Base-by-base conservation (phyloP, 2,113 vertebrate genomes). In the Halichoeres trimaculatus region DNA sequence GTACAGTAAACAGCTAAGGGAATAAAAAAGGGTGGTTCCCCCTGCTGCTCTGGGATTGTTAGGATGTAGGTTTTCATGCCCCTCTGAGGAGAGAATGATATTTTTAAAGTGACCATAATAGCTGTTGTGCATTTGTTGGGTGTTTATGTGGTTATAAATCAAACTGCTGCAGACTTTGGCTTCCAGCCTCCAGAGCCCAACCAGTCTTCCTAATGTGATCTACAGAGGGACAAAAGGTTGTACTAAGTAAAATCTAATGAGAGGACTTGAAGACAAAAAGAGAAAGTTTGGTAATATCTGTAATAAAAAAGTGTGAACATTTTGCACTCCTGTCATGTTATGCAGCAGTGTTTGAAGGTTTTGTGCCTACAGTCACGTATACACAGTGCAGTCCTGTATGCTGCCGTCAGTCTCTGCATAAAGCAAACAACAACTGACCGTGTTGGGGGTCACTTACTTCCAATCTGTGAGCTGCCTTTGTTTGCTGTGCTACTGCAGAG, bases 291-390 rank as follows among this genome's bases (percentile, higher is more conserved):
- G 62, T 62, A 65, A 78, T 60, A 68, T 50, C 38, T 36, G 54
- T 23, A 54, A 40, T 40, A 54, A 64, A 66, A 48, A 70, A n/a
- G n/a, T 59, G 60, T 60, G 77, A 71, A 87, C 74, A 64, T 69
- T 55, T 45, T 57, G 74, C 84, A 83, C 68, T 51, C 26, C 51
- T 67, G 48, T 3, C 8, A 38, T 67, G 65, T 79, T 66, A 17
- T 43, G 45, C 69, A 62, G 64, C 34, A 7, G 16, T 55, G 53
- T 43, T 45, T 1, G 50, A 75, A 65, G 56, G 36, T 47, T 70
- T 64, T 81, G 81, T 91, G 90, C 84, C 81, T 70, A 84, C 65
- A 70, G 88, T 93, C 90, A 92, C 86, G 75, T 89, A 91, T 68
- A 40, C 84, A 85, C 66, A 61, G 43, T 63, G 68, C 67, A 73